Base-by-base conservation (phyloP, 2,888 invertebrate species). In the Cheilosia variabilis region DNA sequence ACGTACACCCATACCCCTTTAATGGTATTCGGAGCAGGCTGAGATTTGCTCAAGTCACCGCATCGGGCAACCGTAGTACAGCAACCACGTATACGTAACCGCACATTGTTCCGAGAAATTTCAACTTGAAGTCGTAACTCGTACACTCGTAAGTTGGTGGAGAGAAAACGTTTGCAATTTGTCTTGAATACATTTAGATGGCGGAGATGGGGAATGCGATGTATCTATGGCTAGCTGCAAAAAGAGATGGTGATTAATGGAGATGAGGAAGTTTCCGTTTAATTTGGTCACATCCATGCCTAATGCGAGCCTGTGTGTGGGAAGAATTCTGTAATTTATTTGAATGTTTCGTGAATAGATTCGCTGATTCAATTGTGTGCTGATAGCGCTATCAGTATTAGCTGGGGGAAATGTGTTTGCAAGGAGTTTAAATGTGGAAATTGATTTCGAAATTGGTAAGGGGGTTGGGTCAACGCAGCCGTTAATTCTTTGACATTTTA, bases 101-200 rank as follows among this genome's bases (percentile, higher is more conserved):
- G 50, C 84, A 37, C 37, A 86, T 80, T 81, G 76, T 86, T 86
- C 76, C 37, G 34, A 63, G 81, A 77, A 77, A 53, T 66, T 80
- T 63, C 76, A 37, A 37, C 24, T 22, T 6, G 5, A 13, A 52
- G 22, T 52, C 52, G 22, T 76, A 31, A 31, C 31, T 31, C 63
- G 22, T 55, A 41, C 9, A 41, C 37, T 68, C 24, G 47, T 31
- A 45, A 68, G 78, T 78, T 34, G 58, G 58, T 41, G 63, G 53
- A 58, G 72, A 50, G 73, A 77, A 77, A 81, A 81, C 81, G 72
- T 76, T 77, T 41, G 81, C 86, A 86, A 86, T 86, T 86, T 86
- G 86, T 86, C 86, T 76, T 71, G 81, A 76, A 86, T 81, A 81
- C 65, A 80, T 80, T 83, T 69, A 63, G 83, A 68, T 72, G 62